Conservation (phyloP, 2,113 vertebrate genomes). For the Acanthochromis polyacanthus region DNA sequence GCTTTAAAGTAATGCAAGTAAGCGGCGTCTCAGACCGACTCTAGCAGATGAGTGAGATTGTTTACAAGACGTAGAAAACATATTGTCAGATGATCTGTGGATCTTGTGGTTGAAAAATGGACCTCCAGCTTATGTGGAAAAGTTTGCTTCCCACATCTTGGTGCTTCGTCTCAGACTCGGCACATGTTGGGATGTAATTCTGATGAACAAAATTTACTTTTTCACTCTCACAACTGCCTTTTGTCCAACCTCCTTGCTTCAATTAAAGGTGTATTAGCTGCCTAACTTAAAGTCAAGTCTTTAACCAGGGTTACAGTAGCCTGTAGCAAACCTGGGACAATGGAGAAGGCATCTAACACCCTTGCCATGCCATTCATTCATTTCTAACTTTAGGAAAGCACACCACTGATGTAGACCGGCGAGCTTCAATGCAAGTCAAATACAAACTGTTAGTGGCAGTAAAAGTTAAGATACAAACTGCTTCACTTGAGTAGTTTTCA, state of each 20-base stretch:
- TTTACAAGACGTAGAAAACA: conserved; percentile 18
- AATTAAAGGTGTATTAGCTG: conserved; percentile 49
- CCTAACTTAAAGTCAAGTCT: conserved; percentile 28
- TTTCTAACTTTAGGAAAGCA: neutral
- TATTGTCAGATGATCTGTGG: conserved; percentile 16
- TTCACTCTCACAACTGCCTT: neutral
- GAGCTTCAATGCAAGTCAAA: neutral
- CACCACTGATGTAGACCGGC: neutral
- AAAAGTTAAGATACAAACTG: conserved; percentile 12
- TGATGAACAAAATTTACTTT: conserved; percentile 2
- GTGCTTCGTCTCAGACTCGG: neutral
- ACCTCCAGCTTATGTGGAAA: neutral
- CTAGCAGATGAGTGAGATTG: conserved; percentile 10
- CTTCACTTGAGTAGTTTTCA: conserved; percentile 2
- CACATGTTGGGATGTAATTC: neutral
- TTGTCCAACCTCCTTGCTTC: neutral
- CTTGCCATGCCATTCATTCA: neutral
- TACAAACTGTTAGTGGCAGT: neutral
- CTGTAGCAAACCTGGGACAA: conserved; percentile 1
- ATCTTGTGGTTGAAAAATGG: conserved; percentile 25
- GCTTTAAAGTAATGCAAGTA: neutral
- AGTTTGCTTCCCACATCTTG: conserved; percentile 12
- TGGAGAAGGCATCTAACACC: neutral
- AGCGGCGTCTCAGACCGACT: conserved; percentile 16
- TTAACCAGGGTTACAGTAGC: conserved; percentile 9